Evolutionary conservation across 2,113 vertebrate species (phyloP), one percentile per base, ranked within the genome.

Genomic region (Lophochroa leadbeateri): DNA sequence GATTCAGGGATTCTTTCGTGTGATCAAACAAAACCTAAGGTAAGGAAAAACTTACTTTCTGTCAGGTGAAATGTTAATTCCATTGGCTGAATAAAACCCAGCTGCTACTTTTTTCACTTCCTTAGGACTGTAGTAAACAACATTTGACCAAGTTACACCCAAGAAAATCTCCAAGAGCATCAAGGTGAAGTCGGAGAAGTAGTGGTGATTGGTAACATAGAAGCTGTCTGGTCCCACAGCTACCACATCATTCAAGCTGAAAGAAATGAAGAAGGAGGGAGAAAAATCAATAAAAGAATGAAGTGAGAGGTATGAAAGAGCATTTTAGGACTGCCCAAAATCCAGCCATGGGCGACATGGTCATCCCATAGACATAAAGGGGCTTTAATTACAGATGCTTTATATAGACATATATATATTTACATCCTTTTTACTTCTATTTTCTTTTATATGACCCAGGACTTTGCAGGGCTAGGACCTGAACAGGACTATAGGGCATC

Each of bases 131-230:
- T 99, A 99, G 98, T 98, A 99, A 70, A 99, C 96, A 61, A 99
- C 98, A 2, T 98, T 98, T 75, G 97, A 93, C 99, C 99, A 99
- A 16, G 55, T 84, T 86, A 98, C 96, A 67, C 95, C 94, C 25
- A 99, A 47, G 19, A 99, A 13, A 12, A 79, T 3, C 94, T 99
- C 99, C 77, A 99, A 15, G 1, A 60, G 4, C 77, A 79, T 53
- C 41, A 99, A 50, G 84, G 91, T 14, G 15, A 60, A 31, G 43
- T 96, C 87, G 0, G 33, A 76, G 90, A 98, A 99, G 97, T 99
- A 99, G 94, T 97, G 98, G 83, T 99, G 99, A 61, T 99, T 99
- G 75, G 99, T 99, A 87, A 98, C 99, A 88, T 99, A 99, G 97
- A 99, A 99, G 84, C 98, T 98, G 12, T 99, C 99, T 33, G 97